Evolutionary conservation across 2,797 vertebrate genomes (phyloP).

Genomic region (Enteromius fasciolatus): DNA sequence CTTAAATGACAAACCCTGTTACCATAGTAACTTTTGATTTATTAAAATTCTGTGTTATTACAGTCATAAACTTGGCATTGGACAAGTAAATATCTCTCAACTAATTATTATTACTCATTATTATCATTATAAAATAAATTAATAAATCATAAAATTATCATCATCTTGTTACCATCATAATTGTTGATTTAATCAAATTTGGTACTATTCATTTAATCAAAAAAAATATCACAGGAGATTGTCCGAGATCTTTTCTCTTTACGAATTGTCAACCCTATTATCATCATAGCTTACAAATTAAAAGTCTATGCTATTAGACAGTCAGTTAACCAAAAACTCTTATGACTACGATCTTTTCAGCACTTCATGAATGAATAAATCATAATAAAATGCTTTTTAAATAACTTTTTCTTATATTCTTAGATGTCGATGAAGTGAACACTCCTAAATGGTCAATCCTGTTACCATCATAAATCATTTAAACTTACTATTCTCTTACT

Average conservation of each 20-base stretch:
- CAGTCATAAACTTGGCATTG: neutral
- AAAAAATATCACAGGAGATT: neutral
- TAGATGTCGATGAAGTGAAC: neutral
- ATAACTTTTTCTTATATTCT: neutral
- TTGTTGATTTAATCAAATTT: neutral
- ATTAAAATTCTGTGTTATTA: neutral
- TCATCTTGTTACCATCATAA: neutral
- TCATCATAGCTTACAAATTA: neutral
- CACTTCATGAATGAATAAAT: no score
- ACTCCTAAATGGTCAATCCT: neutral
- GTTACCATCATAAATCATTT: neutral
- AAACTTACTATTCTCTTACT: neutral
- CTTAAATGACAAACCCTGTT: neutral
- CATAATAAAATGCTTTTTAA: neutral
- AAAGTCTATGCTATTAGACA: neutral
- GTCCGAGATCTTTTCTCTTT: neutral
- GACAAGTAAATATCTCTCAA: neutral
- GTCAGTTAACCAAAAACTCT: neutral
- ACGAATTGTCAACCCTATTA: neutral
- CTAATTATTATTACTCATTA: neutral
- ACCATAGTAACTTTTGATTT: neutral
- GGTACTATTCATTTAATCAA: neutral
- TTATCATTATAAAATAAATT: no score
- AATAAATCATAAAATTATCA: no score
- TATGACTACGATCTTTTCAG: neutral